Evolutionary conservation across 1,140 invertebrate species (phyloP).

Genomic region (Xylocopa sonorina): DNA sequence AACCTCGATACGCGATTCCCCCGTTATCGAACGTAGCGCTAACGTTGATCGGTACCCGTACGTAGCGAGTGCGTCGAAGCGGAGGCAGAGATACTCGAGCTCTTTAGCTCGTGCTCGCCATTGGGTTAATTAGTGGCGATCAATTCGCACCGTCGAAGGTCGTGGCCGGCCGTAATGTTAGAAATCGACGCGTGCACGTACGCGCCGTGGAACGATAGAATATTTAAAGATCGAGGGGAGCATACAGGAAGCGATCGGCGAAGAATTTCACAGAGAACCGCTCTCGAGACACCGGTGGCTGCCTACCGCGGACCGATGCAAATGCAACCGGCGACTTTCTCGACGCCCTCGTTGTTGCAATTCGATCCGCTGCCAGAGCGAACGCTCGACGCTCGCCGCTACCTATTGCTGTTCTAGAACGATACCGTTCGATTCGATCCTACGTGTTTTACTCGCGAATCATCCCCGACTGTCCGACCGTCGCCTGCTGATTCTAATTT

Average conservation of each 20-base stretch:
- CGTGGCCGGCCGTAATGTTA: neutral
- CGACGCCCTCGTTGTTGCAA: neutral
- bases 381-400: neutral
- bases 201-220: too few species aligned
- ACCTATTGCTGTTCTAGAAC: too few species aligned
- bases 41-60: too few species aligned
- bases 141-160: neutral
- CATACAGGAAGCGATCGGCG: neutral
- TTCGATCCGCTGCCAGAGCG: slow-evolving; percentile 6
- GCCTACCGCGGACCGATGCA: neutral
- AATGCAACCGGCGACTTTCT: neutral
- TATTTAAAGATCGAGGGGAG: too few species aligned
- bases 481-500: too few species aligned
- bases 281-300: neutral
- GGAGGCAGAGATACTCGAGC: neutral
- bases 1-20: too few species aligned
- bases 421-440: too few species aligned
- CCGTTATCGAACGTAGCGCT: too few species aligned
- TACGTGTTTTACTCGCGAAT: too few species aligned
- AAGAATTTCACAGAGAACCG: neutral
- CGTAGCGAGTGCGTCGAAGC: too few species aligned
- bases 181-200: too few species aligned
- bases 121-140: neutral
- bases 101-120: neutral
- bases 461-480: too few species aligned